Evolutionary conservation across 2,113 vertebrate genomes (phyloP).

Genomic region (Hydrolagus affinis): DNA sequence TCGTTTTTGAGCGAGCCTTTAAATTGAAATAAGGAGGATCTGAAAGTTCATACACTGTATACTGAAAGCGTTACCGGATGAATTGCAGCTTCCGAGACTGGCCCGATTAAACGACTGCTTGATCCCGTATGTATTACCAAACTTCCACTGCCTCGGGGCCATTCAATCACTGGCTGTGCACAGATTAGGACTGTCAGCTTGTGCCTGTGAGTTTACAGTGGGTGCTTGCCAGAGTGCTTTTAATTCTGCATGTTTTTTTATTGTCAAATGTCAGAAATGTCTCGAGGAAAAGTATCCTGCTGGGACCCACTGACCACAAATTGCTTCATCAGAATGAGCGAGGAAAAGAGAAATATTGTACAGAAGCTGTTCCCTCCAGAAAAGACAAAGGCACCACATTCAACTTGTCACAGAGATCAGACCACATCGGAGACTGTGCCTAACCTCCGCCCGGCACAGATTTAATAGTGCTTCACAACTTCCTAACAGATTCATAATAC

Average conservation of each 20-base stretch:
- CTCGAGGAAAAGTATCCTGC: conserved; percentile 57
- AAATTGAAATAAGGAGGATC: not conserved
- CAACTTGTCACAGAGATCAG: not conserved
- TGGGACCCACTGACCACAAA: conserved; percentile 54
- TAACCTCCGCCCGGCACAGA: not conserved
- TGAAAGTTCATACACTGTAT: not conserved
- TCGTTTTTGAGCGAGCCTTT: conserved; percentile 6
- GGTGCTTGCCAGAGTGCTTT: conserved; percentile 55
- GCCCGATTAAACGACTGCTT: conserved; percentile 22
- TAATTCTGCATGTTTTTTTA: conserved; percentile 61
- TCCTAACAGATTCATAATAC: not conserved
- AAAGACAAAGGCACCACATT: not conserved
- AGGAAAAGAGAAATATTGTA: conserved; percentile 45
- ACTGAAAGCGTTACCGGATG: conserved; percentile 1
- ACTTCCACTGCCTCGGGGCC: conserved; percentile 38
- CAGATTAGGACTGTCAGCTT: conserved; percentile 61
- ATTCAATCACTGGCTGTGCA: conserved; percentile 47
- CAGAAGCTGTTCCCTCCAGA: not conserved
- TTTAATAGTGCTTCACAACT: not conserved
- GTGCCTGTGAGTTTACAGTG: conserved; percentile 52
- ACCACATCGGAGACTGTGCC: not conserved
- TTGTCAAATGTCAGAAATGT: conserved; percentile 61
- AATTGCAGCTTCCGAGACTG: conserved; percentile 1
- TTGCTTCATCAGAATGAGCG: conserved; percentile 43
- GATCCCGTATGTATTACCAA: conserved; percentile 20